A percentile compares a stretch with the other conserved stretches of the same genome.
These are phyloP conservation scores for Strigamia maritima DNA, from an alignment of 2,888 invertebrate species.

Conservation along the genomic window DNA sequence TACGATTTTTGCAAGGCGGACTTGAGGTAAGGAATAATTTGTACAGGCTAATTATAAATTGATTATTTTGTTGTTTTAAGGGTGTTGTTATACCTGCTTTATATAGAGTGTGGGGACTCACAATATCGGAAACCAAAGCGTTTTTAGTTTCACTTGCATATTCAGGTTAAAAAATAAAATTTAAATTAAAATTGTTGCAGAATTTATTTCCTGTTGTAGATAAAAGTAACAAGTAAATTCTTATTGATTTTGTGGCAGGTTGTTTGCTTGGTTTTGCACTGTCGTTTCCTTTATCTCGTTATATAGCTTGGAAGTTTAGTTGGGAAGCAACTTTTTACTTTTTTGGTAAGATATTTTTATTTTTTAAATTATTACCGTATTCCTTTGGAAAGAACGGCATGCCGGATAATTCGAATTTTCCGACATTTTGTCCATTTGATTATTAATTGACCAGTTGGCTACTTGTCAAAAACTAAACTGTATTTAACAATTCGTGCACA, in stretches of 20 bases:
- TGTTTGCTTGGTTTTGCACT: conserved; percentile 5
- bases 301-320: background rate
- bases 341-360: background rate
- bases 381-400: too few species aligned
- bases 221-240: background rate
- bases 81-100: conserved; percentile 5
- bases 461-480: too few species aligned
- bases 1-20: conserved; percentile 7
- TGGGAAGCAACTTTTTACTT: conserved; percentile 12
- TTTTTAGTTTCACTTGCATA: background rate
- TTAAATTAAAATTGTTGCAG: too few species aligned
- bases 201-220: background rate
- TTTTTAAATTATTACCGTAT: too few species aligned
- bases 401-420: too few species aligned
- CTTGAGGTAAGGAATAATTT: background rate
- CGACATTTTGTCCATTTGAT: too few species aligned
- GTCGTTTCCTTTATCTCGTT: background rate
- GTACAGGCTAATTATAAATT: background rate
- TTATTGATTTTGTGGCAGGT: background rate
- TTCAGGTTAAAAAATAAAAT: background rate
- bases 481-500: too few species aligned
- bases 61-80: background rate
- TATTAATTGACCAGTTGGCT: too few species aligned
- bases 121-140: background rate
- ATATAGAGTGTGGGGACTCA: conserved; percentile 9